These are phyloP conservation scores for Stichopus horrens DNA, from an alignment of 53 echinoderm and acorn worm species.

Conservation along the genomic window DNA sequence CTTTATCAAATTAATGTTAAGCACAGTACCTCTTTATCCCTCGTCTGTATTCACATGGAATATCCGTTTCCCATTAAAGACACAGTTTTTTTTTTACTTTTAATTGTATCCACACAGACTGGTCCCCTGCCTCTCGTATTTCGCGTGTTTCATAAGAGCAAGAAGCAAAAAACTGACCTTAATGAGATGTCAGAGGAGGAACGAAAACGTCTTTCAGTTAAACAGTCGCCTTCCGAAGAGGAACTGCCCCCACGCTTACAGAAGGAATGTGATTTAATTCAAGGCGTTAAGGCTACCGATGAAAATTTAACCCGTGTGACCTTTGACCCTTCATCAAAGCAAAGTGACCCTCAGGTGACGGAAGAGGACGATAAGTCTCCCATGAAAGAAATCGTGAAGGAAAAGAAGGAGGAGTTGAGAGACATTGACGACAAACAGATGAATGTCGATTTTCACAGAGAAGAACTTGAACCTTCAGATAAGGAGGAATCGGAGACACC, in stretches of 20 bases:
- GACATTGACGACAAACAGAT: background rate
- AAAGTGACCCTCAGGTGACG: background rate
- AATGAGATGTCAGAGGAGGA: background rate
- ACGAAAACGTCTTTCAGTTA: background rate
- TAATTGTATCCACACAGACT: background rate
- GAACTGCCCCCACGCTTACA: background rate
- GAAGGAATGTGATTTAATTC: background rate
- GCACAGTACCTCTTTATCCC: too few species aligned
- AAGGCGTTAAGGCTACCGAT: background rate
- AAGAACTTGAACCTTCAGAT: background rate
- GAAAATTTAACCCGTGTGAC: background rate
- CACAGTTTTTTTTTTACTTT: background rate
- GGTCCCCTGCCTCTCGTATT: constrained; percentile 24
- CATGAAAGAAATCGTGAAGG: background rate
- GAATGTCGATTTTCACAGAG: background rate
- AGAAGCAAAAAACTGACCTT: constrained; percentile 12
- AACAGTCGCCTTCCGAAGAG: background rate
- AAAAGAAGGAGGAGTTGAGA: background rate
- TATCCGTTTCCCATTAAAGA: too few species aligned
- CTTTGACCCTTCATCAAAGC: constrained; percentile 3
- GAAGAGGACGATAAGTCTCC: background rate
- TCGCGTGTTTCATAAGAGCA: constrained; percentile 2
- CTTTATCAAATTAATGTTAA: too few species aligned
- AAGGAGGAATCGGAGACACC: background rate
- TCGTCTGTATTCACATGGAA: too few species aligned